These are phyloP conservation scores for Peromyscus nudipes DNA, from an alignment of 2,797 vertebrate species.

Conservation along the genomic window DNA sequence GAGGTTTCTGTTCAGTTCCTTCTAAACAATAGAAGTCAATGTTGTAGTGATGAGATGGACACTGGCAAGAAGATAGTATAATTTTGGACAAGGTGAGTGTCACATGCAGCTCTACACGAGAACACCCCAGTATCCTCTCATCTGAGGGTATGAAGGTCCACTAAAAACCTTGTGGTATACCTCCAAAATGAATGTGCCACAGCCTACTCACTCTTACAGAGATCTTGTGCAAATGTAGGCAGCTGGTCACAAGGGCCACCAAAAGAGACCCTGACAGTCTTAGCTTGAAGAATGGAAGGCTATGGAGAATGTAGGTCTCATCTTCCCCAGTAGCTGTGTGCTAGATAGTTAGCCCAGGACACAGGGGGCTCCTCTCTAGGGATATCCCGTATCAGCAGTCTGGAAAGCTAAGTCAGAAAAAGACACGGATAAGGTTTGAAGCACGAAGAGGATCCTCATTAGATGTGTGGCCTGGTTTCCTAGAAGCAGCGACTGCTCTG, in stretches of 20 bases:
- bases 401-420: constrained; percentile 80
- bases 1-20: background rate
- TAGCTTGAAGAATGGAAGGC: constrained; percentile 37
- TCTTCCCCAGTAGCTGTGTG: constrained; percentile 76
- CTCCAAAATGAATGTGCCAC: background rate
- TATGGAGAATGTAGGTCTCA: constrained; percentile 40
- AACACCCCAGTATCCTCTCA: background rate
- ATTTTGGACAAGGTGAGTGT: background rate
- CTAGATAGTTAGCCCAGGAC: constrained; percentile 74
- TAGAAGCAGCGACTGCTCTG: background rate
- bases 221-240: background rate
- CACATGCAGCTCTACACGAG: background rate
- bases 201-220: background rate
- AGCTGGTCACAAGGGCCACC: background rate
- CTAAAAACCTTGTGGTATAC: background rate
- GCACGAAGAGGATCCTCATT: constrained; percentile 79
- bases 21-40: background rate
- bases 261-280: background rate
- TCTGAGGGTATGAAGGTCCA: background rate
- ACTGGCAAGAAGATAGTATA: background rate
- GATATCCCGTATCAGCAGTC: constrained; percentile 79
- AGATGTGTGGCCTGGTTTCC: constrained; percentile 70
- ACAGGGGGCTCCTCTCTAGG: constrained; percentile 74
- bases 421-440: constrained; percentile 81
- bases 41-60: background rate